These are phyloP conservation scores for Petaurus breviceps DNA, from an alignment of 2,113 vertebrate species.

Conservation along the genomic window DNA sequence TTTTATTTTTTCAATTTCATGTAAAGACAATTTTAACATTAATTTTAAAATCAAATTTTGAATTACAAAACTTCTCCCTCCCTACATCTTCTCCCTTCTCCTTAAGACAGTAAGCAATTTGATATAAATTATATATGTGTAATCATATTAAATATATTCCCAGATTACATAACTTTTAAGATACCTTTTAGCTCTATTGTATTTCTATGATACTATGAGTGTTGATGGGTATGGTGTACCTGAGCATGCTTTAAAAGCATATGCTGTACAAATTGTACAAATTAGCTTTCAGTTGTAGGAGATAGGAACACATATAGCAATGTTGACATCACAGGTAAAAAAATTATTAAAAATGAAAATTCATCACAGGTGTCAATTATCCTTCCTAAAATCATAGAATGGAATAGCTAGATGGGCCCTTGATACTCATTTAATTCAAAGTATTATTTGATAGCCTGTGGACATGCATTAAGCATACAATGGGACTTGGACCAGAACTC, in stretches of 20 bases:
- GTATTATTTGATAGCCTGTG: background rate
- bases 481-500: background rate
- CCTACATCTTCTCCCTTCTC: background rate
- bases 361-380: background rate
- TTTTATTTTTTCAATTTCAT: background rate
- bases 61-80: background rate
- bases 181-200: background rate
- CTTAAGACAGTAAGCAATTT: background rate
- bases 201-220: background rate
- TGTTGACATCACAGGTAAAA: background rate
- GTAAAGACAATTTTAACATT: background rate
- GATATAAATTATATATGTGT: background rate
- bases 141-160: background rate
- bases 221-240: background rate
- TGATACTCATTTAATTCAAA: background rate
- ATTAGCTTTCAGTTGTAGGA: background rate
- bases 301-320: background rate
- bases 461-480: background rate
- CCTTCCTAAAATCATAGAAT: background rate
- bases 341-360: background rate
- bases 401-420: background rate
- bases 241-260: background rate
- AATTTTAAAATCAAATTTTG: background rate
- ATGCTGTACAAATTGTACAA: background rate
- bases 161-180: background rate